phyloP scores from a whole-genome alignment of 2,888 invertebrate species.

The Mimas tiliae region DNA sequence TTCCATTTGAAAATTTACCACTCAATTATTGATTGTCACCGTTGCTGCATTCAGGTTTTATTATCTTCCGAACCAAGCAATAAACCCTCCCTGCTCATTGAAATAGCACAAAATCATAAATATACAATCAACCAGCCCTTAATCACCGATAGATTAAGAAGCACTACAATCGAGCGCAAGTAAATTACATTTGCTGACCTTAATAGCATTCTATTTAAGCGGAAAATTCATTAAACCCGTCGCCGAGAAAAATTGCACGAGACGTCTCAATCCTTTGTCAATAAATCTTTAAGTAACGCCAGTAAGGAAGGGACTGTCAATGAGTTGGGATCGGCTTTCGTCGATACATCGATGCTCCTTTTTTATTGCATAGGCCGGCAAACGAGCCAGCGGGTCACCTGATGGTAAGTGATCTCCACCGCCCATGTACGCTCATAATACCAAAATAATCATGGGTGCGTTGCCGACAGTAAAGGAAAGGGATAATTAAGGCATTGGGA shows the following conservation, averaged over 20 bases:
- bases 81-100: too few species aligned
- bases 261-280: conserved; percentile 42
- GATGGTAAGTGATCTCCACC: too few species aligned
- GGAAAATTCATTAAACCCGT: conserved; percentile 43
- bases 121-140: not conserved
- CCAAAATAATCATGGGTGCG: too few species aligned
- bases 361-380: not conserved
- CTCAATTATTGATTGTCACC: too few species aligned
- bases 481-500: too few species aligned
- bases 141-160: not conserved
- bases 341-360: conserved; percentile 18
- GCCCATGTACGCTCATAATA: too few species aligned
- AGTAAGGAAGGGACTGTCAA: conserved; percentile 32
- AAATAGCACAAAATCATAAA: too few species aligned
- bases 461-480: too few species aligned
- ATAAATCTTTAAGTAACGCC: conserved; percentile 35
- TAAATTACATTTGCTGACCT: conserved; percentile 24
- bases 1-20: too few species aligned
- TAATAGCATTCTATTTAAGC: conserved; percentile 32
- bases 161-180: not conserved
- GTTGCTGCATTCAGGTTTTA: too few species aligned
- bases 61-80: too few species aligned
- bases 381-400: too few species aligned
- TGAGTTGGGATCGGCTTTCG: conserved; percentile 11
- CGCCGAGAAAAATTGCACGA: conserved; percentile 35